phyloP scores from a whole-genome alignment of 92 coral and sea anemone genomes.

The Epizoanthus rinbou region DNA sequence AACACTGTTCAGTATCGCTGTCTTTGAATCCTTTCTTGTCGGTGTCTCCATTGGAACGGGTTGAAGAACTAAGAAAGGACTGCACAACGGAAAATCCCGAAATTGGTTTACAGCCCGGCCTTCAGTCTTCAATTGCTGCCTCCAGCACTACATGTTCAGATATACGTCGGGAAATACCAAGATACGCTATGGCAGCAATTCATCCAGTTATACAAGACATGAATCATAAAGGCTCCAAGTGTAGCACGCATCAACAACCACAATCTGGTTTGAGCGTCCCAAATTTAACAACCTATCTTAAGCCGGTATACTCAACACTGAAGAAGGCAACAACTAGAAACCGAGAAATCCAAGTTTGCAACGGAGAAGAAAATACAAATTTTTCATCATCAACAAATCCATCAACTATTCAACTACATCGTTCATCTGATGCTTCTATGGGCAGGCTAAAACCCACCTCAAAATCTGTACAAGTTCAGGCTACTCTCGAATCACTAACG shows the following conservation, averaged over 20 bases:
- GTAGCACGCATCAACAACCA: not conserved
- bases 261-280: not conserved
- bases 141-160: no score
- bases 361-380: not conserved
- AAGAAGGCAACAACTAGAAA: not conserved
- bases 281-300: not conserved
- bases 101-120: no score
- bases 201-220: not conserved
- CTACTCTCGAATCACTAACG: not conserved
- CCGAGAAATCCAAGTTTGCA: constrained; percentile 15
- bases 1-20: no score
- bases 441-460: not conserved
- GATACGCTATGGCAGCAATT: no score
- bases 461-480: not conserved
- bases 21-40: no score
- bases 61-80: not conserved
- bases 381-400: not conserved
- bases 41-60: not conserved
- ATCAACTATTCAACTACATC: not conserved
- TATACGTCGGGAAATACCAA: no score
- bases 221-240: not conserved
- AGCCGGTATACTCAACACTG: not conserved
- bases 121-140: no score
- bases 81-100: no score
- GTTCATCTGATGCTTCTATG: not conserved